A percentile compares a stretch with the other conserved stretches of the same genome.
phyloP scores from a whole-genome alignment of 92 coral and sea anemone species.

The Phenganax marumi region DNA sequence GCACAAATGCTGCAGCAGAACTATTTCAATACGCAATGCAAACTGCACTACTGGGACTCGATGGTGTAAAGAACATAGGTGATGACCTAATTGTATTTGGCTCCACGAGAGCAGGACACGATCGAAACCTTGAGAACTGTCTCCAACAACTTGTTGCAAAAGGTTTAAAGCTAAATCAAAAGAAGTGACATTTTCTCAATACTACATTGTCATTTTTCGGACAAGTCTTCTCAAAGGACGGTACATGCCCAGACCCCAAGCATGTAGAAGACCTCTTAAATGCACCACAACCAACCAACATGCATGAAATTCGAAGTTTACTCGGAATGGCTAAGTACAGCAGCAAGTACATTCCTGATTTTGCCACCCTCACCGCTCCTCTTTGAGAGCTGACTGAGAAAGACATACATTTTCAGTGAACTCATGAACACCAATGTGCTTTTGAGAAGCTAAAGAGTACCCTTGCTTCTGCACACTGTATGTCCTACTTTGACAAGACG shows the following conservation, averaged over 20 bases:
- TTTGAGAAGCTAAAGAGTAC: neutral
- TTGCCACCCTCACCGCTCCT: conserved; percentile 3
- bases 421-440: neutral
- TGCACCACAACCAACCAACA: conserved; percentile 1
- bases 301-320: conserved; percentile 6
- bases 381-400: neutral
- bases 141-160: neutral
- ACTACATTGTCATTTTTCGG: conserved; percentile 11
- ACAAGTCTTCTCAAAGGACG: neutral
- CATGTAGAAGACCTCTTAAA: neutral
- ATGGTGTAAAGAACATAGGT: conserved; percentile 23
- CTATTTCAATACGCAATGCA: conserved; percentile 27
- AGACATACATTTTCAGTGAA: neutral
- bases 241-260: neutral
- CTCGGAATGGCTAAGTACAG: conserved; percentile 19
- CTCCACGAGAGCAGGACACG: conserved; percentile 32
- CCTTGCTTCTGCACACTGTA: neutral
- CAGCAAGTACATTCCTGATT: neutral
- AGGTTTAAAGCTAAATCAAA: conserved; percentile 3
- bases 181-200: neutral
- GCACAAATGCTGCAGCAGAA: conserved; percentile 33
- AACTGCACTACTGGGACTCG: conserved; percentile 19
- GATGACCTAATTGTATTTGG: conserved; percentile 24
- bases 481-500: conserved; percentile 4
- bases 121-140: conserved; percentile 14